Conservation (phyloP, 2,113 vertebrate genomes). For the Silurus asotus region DNA sequence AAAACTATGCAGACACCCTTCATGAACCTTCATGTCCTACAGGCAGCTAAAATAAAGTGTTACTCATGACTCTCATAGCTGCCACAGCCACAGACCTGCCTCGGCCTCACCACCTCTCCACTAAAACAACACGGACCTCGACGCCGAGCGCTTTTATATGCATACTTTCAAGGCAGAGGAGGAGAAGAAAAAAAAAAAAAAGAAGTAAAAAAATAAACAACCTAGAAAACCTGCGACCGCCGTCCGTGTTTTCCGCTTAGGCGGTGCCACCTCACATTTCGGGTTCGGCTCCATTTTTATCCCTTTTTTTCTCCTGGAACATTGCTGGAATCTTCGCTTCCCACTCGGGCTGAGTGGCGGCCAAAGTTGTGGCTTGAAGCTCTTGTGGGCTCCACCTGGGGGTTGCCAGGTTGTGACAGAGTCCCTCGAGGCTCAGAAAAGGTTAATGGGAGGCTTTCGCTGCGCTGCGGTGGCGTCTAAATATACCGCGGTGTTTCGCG, state of each 20-base stretch:
- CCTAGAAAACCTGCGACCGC: constrained; percentile 83
- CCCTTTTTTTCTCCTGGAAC: constrained; percentile 87
- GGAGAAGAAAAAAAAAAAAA: constrained; percentile 25
- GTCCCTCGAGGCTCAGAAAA: constrained; percentile 78
- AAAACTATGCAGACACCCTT: not conserved
- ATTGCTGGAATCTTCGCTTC: constrained; percentile 70
- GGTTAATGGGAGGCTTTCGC: constrained; percentile 73
- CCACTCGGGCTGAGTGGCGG: constrained; percentile 82
- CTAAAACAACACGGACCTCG: constrained; percentile 39
- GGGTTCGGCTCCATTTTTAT: constrained; percentile 87
- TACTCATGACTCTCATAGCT: constrained; percentile 43
- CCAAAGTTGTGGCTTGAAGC: constrained; percentile 84
- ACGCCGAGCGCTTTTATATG: constrained; percentile 24
- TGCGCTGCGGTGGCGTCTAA: constrained; percentile 75
- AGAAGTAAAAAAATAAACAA: constrained; percentile 48
- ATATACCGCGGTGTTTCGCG: constrained; percentile 73
- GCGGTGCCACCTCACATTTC: constrained; percentile 94
- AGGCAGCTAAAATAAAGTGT: constrained; percentile 39
- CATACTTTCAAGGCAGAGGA: constrained; percentile 33
- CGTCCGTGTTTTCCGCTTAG: constrained; percentile 89
- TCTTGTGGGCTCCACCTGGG: constrained; percentile 84
- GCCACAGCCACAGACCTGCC: constrained; percentile 53
- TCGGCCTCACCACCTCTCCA: constrained; percentile 36
- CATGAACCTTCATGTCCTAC: not conserved
- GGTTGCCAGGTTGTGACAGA: constrained; percentile 88